These are phyloP conservation scores for Sitobion miscanthi DNA, from an alignment of 1,140 invertebrate genomes.

Conservation along the genomic window DNA sequence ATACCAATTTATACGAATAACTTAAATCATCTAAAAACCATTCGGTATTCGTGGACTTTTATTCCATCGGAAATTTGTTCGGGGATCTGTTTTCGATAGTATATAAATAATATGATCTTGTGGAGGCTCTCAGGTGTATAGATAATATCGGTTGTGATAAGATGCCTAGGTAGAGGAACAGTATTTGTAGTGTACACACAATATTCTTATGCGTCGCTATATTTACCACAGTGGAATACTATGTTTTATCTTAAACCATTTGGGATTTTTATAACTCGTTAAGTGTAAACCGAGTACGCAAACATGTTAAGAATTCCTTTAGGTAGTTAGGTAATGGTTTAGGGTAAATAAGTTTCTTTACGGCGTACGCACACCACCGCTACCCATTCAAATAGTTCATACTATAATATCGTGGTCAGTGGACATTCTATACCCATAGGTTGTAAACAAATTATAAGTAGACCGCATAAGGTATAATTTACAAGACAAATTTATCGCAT, in stretches of 20 bases:
- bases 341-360: not conserved
- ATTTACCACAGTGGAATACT: not conserved
- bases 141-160: not conserved
- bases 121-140: not conserved
- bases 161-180: not conserved
- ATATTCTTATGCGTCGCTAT: not conserved
- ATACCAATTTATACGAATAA: too few relatives aligned
- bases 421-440: not conserved
- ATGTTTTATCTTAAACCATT: not conserved
- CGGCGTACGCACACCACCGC: not conserved
- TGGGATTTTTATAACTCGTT: not conserved
- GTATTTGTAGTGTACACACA: not conserved
- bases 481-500: not conserved
- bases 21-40: too few relatives aligned
- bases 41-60: too few relatives aligned
- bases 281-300: not conserved
- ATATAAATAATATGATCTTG: not conserved
- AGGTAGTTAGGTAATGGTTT: not conserved
- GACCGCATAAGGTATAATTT: not conserved
- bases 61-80: too few relatives aligned
- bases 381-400: not conserved
- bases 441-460: not conserved
- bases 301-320: not conserved
- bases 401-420: not conserved
- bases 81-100: too few relatives aligned